These are phyloP conservation scores for Lophotriccus pileatus DNA, from an alignment of 2,797 vertebrate species.

Conservation along the genomic window DNA sequence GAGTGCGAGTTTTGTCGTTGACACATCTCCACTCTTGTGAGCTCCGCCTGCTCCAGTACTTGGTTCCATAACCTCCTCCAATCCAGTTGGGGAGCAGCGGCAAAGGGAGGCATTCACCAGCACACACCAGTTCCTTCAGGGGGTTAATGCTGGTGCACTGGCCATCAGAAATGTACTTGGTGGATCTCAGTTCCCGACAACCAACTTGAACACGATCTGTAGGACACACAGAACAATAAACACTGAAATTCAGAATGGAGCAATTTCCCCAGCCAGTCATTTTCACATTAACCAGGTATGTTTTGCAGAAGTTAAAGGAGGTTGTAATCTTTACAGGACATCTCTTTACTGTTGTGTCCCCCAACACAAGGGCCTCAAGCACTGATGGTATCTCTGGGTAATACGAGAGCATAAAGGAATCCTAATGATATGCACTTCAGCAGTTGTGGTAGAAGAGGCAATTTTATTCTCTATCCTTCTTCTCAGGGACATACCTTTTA, in stretches of 20 bases:
- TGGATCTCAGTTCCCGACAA: conserved; percentile 93
- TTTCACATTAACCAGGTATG: background rate
- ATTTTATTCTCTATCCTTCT: conserved; percentile 23
- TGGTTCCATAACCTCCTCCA: conserved; percentile 85
- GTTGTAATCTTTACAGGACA: conserved; percentile 8
- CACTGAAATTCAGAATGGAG: background rate
- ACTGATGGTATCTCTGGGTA: background rate
- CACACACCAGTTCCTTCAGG: conserved; percentile 95
- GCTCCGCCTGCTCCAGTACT: conserved; percentile 88
- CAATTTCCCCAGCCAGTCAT: background rate
- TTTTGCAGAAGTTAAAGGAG: background rate
- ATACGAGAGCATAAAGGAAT: conserved; percentile 28
- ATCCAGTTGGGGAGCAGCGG: conserved; percentile 97
- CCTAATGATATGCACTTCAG: background rate
- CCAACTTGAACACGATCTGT: conserved; percentile 88
- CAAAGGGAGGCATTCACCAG: conserved; percentile 92
- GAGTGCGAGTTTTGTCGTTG: conserved; percentile 90
- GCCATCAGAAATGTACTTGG: conserved; percentile 97
- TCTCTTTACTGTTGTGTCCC: conserved; percentile 12
- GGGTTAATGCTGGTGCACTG: conserved; percentile 96
- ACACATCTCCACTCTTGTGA: conserved; percentile 94
- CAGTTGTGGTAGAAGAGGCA: conserved; percentile 32
- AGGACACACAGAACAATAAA: conserved; percentile 10
- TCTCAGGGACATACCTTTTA: conserved; percentile 49
- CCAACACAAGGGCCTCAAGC: background rate